These are phyloP conservation scores for Mnemiopsis leidyi DNA, from an alignment of 37 sponge, comb jelly and placozoan genomes.

Conservation along the genomic window DNA sequence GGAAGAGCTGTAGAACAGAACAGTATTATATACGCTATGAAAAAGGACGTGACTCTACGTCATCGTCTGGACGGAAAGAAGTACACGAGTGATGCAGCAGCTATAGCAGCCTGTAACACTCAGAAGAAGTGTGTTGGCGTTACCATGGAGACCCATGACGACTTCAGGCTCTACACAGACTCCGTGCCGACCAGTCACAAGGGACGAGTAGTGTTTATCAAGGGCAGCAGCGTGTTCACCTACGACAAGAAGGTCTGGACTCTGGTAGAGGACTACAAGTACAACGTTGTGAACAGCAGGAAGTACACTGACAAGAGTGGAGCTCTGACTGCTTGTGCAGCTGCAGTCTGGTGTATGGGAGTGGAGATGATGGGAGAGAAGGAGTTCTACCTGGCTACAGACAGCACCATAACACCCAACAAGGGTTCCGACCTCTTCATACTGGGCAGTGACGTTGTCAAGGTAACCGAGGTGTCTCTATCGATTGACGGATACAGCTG, in stretches of 20 bases:
- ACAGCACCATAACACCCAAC: not conserved
- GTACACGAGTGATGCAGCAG: not conserved
- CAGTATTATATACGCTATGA: not conserved
- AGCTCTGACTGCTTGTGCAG: constrained; percentile 7
- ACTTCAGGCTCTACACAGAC: constrained; percentile 5
- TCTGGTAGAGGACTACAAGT: not conserved
- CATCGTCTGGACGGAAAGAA: not conserved
- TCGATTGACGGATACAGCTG: not conserved
- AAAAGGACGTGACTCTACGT: not conserved
- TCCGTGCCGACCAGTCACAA: not conserved
- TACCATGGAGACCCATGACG: not conserved
- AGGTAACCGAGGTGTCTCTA: not conserved
- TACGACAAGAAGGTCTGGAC: constrained; percentile 1
- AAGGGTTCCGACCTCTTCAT: not conserved
- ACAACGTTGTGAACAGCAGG: not conserved
- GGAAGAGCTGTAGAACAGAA: not conserved
- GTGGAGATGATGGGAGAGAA: not conserved
- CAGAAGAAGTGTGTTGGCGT: constrained; percentile 12
- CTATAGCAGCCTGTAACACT: not conserved
- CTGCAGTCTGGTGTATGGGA: not conserved
- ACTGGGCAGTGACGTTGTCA: not conserved
- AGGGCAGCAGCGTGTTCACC: not conserved
- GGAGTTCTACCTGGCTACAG: constrained; percentile 1
- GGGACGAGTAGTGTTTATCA: not conserved
- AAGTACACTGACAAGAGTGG: constrained; percentile 19